phyloP scores from a whole-genome alignment of 2,888 invertebrate genomes.

The Drosophila tripunctata region DNA sequence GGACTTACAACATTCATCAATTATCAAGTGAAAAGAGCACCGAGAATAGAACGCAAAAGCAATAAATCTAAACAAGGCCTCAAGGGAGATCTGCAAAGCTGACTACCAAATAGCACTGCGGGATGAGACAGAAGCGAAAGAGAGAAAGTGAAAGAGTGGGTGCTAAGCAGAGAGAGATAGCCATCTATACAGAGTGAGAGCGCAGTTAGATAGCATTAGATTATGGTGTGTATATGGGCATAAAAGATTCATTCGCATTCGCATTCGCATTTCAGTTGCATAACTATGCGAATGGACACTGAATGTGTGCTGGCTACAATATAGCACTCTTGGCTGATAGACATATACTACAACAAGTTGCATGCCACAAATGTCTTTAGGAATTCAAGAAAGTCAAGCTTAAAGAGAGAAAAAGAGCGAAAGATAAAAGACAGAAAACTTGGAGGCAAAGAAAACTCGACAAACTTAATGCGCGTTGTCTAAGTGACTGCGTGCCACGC shows the following conservation, averaged over 20 bases:
- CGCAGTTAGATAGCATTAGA: constrained; percentile 11
- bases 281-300: constrained; percentile 28
- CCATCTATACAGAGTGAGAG: not conserved
- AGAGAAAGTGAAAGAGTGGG: not conserved
- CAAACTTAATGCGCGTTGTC: not conserved
- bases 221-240: constrained; percentile 32
- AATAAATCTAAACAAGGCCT: constrained; percentile 74
- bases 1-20: constrained; percentile 69
- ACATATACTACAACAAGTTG: not conserved
- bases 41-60: constrained; percentile 40
- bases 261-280: constrained; percentile 34
- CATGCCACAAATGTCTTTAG: not conserved
- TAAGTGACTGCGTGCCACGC: constrained; percentile 24
- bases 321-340: not conserved
- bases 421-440: no score
- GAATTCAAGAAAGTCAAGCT: constrained; percentile 5
- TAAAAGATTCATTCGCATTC: constrained; percentile 23
- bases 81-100: constrained; percentile 47
- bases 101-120: constrained; percentile 12
- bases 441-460: not conserved
- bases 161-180: not conserved
- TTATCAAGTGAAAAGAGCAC: constrained; percentile 67
- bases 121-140: not conserved
- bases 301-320: not conserved
- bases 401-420: constrained; percentile 4